Evolutionary conservation across 2,797 vertebrate species (phyloP), one percentile per base, ranked within the genome.

Genomic region (Artibeus lituratus): DNA sequence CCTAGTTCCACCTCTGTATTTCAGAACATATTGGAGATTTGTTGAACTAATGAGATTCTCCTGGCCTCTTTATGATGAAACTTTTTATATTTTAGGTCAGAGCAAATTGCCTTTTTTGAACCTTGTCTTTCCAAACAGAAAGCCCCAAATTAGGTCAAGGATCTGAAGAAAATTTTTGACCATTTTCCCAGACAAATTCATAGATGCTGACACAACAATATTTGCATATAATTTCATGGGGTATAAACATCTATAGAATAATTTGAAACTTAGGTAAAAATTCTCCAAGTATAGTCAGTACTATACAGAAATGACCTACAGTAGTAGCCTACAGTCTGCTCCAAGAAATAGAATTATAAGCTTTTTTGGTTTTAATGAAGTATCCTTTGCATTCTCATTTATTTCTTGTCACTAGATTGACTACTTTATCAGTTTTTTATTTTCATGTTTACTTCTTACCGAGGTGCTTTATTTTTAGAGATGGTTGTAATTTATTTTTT

Each of bases 11-110:
- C 22, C 8, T 94, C 22, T 89, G 5, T 62, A 35, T 95, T 96
- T 96, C 42, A 94, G 69, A 94, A 78, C 19, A 74, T 86, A 22
- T 3, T 80, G 16, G 65, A 81, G 39, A 67, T 67, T 59, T 92
- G 42, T 32, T 78, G 6, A 82, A 90, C 72, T 72, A 55, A 29
- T 91, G 65, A 90, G 26, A 81, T 85, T 39, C 6, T 87, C 32
- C 29, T 78, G 80, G 19, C 44, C 16, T 78, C n/a, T 92, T 89
- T 86, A 53, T 74, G 10, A 47, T 83, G 44, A 96, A 94, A 72
- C 19, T 21, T 69, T 87, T 44, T 95, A 35, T 89, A 70, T 77
- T 97, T 83, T 32, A 88, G 53, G 24, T 69, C 37, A 91, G 73
- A 85, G 37, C 77, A 94, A 11, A 15, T 96, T 77, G 37, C 37